Base-by-base conservation (phyloP, 2,113 vertebrate genomes). In the Microtus oregoni region DNA sequence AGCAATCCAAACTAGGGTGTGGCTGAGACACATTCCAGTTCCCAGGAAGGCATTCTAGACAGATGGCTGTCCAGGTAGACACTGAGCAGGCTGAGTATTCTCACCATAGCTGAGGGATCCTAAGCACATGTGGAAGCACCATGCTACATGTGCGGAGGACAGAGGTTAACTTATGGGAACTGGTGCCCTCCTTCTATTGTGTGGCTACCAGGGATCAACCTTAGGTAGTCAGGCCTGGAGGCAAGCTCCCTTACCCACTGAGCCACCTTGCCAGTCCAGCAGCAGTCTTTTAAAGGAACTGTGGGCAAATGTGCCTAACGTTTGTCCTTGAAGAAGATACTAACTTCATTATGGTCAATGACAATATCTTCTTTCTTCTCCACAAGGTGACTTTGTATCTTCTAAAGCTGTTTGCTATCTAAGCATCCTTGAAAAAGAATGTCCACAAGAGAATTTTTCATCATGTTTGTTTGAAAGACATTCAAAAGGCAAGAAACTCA, bases 331-430 rank as follows among this genome's bases (percentile, higher is more conserved):
- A 70, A 17, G 32, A 41, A 47, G 52, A 63, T 78, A 91, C 77
- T 79, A 72, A 38, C 35, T 83, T 89, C 24, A 44, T 90, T 90
- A 38, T 86, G 38, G 7, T n/a, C 61, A 90, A 65, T 75, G 78
- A 28, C 68, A 17, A 58, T 17, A 61, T 86, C 47, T 90, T 70
- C 73, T 61, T 41, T 70, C 50, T 77, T 32, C 10, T 47, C 14
- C 38, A 41, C 19, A 94, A 65, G n/a, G 79, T 90, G 50, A 82
- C 61, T 70, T 52, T 89, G 15, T 58, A 47, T 90, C 79, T 94
- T 90, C 61, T 75, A 68, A 85, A 73, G 70, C n/a, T 85, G 52
- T 61, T 89, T 81, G 14, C 44, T 65, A n/a, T 88, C 73, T 24
- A 88, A 88, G 38, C 22, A 73, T 38, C 68, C 67, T 72, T 55